Conservation (phyloP, 2,113 vertebrate genomes). For the Eretmochelys imbricata region DNA sequence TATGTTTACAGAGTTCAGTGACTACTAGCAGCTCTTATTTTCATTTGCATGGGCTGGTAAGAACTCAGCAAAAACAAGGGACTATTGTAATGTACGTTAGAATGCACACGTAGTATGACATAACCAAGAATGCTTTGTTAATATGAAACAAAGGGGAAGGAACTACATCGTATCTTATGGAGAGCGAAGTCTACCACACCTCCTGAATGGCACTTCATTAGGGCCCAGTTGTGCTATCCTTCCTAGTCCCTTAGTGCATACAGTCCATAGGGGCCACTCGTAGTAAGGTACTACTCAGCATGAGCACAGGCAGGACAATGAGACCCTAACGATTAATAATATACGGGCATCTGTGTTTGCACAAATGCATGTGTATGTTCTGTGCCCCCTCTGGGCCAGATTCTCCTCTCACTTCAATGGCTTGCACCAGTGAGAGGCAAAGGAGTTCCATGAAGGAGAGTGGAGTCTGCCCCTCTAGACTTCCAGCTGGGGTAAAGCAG, state of each 20-base stretch:
- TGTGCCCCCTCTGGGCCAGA: neutral
- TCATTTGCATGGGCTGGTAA: too few species aligned
- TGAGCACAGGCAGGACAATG: neutral
- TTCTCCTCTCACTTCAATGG: neutral
- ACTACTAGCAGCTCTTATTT: too few species aligned
- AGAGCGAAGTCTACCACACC: neutral
- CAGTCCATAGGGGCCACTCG: fast-evolving
- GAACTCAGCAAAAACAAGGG: neutral
- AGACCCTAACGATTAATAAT: neutral
- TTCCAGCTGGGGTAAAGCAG: fast-evolving
- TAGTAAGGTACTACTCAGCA: neutral
- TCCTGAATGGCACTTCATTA: fast-evolving
- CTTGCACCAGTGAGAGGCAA: too few species aligned
- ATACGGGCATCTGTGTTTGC: neutral
- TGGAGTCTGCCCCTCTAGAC: fast-evolving
- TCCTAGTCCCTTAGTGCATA: fast-evolving
- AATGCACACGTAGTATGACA: neutral
- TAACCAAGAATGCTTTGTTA: neutral
- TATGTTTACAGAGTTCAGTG: fast-evolving
- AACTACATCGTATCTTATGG: neutral
- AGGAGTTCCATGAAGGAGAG: neutral
- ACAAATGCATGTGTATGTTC: neutral
- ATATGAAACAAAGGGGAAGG: neutral
- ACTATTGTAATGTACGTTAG: fast-evolving
- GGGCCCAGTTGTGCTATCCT: fast-evolving